Evolutionary conservation across 2,113 vertebrate genomes (phyloP), one percentile per base, ranked within the genome.

Genomic region (Pollachius pollachius): DNA sequence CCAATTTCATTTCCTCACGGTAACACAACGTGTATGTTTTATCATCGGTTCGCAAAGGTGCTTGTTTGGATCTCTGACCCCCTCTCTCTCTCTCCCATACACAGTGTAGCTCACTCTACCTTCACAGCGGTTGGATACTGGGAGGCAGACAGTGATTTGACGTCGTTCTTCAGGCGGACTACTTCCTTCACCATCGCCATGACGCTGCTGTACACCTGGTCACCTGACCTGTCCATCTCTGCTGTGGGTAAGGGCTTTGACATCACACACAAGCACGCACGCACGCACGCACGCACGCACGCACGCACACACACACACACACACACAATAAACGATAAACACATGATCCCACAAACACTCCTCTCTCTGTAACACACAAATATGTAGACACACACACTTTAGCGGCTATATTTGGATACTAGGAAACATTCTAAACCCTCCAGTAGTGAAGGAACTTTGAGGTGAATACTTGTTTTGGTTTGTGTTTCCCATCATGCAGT

Each of bases 181-280:
- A 99, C 97, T 0, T 94, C 89, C 57, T 91, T 92, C 73, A 99
- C 97, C 88, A 98, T 92, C n/a, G 92, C 92, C 95, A 94, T 99
- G 80, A 98, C 95, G 0, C 89, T 88, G 1, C 81, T 81, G 86
- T 98, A 99, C 7, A 99, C 96, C 18, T 78, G 52, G 77, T 99
- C 97, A 0, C 93, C 92, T 0, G 95, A 94, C 19, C 96, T 93
- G 83, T 98, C 96, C 86, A 98, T 87, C 86, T 97, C 95, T 52
- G 96, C 97, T 0, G 96, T 98, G 68, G 94, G 94, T 4, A 19
- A 75, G 30, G 79, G 73, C 90, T 92, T 0, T 52, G 30, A 59
- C 15, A 71, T 6, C 57, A 70, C 58, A 34, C 57, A 4, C n/a
- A 0, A 5, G 7, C 30, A 6, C 30, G 4, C 30, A 34, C 30